Evolutionary conservation across 2,113 vertebrate species (phyloP).

Genomic region (Podocnemis expansa): DNA sequence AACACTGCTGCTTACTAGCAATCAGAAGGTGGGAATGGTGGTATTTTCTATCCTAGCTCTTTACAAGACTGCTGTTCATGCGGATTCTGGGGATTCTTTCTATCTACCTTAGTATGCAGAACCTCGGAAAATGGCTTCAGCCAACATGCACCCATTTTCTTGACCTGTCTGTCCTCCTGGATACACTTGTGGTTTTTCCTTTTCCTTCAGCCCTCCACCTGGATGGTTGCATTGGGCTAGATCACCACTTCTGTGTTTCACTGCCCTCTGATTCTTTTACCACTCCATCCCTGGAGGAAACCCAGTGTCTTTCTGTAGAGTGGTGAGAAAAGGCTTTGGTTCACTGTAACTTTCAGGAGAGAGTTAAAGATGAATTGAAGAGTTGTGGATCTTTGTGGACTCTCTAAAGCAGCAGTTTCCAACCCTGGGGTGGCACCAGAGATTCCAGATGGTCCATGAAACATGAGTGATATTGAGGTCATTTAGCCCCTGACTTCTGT

Average conservation of each 20-base stretch:
- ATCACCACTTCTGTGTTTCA: constrained; percentile 54
- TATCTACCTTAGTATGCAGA: constrained; percentile 47
- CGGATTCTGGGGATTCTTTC: constrained; percentile 58
- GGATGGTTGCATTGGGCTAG: constrained; percentile 40
- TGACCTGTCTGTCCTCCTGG: constrained; percentile 54
- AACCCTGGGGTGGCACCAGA: no score
- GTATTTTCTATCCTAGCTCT: constrained; percentile 69
- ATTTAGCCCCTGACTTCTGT: no score
- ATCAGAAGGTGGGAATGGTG: constrained; percentile 71
- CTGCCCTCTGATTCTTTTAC: constrained; percentile 48
- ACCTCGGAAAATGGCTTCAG: constrained; percentile 55
- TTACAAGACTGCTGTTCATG: constrained; percentile 57
- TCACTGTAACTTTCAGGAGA: neutral
- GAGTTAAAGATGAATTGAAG: neutral
- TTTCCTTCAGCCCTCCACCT: constrained; percentile 66
- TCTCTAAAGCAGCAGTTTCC: neutral
- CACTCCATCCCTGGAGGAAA: constrained; percentile 57
- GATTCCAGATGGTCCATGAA: no score
- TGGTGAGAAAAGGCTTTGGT: neutral
- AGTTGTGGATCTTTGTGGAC: neutral
- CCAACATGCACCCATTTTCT: constrained; percentile 27
- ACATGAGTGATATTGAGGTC: no score
- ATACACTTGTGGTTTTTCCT: constrained; percentile 47
- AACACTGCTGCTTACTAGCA: constrained; percentile 73
- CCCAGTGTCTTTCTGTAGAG: neutral